Percentiles rank a stretch among this genome's conserved stretches.
phyloP scores from a whole-genome alignment of 2,888 invertebrate species.

The Ariolimax columbianus region DNA sequence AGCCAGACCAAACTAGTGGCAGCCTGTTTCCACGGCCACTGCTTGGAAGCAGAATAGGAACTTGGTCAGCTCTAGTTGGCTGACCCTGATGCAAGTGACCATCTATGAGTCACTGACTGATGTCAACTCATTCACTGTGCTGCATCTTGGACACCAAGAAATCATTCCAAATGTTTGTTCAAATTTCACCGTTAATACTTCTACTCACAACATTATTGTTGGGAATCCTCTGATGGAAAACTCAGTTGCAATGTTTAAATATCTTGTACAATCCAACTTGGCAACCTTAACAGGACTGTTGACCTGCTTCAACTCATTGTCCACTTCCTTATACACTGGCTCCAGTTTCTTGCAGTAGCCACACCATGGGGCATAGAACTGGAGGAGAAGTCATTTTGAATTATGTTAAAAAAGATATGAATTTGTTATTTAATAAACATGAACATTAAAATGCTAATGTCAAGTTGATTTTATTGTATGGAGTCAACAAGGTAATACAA shows the following conservation, averaged over 20 bases:
- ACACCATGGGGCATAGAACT: constrained; percentile 99
- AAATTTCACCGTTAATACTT: not conserved
- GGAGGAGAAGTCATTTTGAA: constrained; percentile 52
- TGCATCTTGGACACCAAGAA: too few species aligned
- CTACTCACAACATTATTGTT: constrained; percentile 95
- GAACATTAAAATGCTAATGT: not conserved
- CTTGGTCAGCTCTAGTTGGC: too few species aligned
- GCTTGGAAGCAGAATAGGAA: too few species aligned
- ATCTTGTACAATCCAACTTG: constrained; percentile 94
- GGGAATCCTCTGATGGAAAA: constrained; percentile 95
- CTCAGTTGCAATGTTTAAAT: constrained; percentile 88
- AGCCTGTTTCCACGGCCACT: too few species aligned
- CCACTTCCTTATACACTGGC: constrained; percentile 95
- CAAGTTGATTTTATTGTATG: not conserved
- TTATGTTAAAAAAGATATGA: too few species aligned
- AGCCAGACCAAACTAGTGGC: too few species aligned
- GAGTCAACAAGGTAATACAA: not conserved
- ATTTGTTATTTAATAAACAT: not conserved
- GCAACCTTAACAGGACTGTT: constrained; percentile 92
- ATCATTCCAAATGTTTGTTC: too few species aligned
- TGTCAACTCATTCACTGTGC: too few species aligned
- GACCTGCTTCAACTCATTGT: constrained; percentile 84
- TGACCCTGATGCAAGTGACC: too few species aligned
- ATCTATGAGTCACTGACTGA: too few species aligned
- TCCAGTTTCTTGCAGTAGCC: constrained; percentile 97